Percentiles rank a stretch among this genome's conserved stretches.
These are phyloP conservation scores for Rhinogobius similis DNA, from an alignment of 2,113 vertebrate species.

Conservation along the genomic window DNA sequence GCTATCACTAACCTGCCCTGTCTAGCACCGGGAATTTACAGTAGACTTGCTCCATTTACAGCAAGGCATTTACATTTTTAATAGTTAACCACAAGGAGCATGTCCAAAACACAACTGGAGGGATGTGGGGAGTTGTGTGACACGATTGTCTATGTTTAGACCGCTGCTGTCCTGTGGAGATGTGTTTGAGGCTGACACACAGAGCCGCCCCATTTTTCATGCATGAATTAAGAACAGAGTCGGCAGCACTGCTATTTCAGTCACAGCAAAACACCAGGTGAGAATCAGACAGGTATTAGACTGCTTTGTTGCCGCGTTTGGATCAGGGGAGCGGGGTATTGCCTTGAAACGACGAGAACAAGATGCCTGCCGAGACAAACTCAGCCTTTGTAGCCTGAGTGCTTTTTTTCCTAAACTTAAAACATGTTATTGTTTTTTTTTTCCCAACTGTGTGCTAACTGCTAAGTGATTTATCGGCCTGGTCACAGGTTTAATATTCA, in stretches of 20 bases:
- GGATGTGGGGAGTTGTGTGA: slow-evolving; percentile 27
- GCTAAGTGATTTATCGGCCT: background rate
- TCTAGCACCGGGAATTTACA: background rate
- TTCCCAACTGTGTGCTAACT: background rate
- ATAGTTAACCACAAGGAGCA: slow-evolving; percentile 41
- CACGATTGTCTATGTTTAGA: slow-evolving; percentile 47
- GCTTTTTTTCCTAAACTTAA: background rate
- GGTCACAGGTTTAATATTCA: background rate
- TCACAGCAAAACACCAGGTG: slow-evolving; percentile 46
- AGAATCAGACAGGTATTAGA: slow-evolving; percentile 15
- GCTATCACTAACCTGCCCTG: background rate
- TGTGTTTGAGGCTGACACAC: slow-evolving; percentile 35
- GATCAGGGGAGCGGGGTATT: background rate
- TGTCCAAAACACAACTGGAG: slow-evolving; percentile 36
- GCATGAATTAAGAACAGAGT: slow-evolving; percentile 32
- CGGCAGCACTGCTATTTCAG: slow-evolving; percentile 53
- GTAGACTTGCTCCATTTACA: slow-evolving; percentile 22
- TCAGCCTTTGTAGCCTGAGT: background rate
- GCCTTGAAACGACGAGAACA: background rate
- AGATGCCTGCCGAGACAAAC: background rate
- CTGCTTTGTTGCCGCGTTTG: slow-evolving; percentile 15
- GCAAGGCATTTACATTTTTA: slow-evolving; percentile 53
- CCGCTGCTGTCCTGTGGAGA: slow-evolving; percentile 30
- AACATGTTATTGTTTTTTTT: background rate
- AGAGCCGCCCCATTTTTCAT: slow-evolving; percentile 38